phyloP scores from a whole-genome alignment of 2,888 invertebrate genomes.

The Pandemis cinnamomeana region DNA sequence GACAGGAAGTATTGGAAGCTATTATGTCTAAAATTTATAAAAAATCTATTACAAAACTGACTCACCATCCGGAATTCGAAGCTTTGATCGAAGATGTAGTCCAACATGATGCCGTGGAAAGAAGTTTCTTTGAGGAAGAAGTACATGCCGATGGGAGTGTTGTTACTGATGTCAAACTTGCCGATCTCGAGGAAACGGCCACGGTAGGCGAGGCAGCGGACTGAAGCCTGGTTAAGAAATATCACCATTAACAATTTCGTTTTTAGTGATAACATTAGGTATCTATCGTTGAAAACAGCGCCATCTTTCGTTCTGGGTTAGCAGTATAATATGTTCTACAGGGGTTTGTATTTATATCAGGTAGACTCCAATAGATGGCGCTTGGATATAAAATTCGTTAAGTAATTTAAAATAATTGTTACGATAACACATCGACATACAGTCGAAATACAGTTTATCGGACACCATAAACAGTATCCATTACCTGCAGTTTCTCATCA shows the following conservation, averaged over 20 bases:
- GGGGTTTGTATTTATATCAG: too few species aligned
- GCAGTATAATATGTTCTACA: too few species aligned
- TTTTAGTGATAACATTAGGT: too few species aligned
- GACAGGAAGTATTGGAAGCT: too few species aligned
- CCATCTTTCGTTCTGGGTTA: too few species aligned
- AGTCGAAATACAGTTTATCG: too few species aligned
- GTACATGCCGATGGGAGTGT: conserved; percentile 88
- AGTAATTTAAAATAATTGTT: too few species aligned
- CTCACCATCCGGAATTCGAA: conserved; percentile 71
- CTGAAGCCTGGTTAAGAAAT: conserved; percentile 68
- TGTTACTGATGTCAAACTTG: conserved; percentile 89
- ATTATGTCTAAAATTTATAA: background rate
- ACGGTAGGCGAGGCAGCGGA: conserved; percentile 80
- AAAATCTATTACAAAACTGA: background rate
- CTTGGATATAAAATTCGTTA: too few species aligned
- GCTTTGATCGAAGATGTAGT: conserved; percentile 76
- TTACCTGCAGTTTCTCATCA: conserved; percentile 93
- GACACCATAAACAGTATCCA: too few species aligned
- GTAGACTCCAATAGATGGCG: too few species aligned
- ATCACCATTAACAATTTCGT: background rate
- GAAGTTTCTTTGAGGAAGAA: conserved; percentile 86
- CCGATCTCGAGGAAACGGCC: conserved; percentile 92
- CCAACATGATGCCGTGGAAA: conserved; percentile 83
- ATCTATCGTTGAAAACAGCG: too few species aligned
- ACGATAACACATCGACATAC: too few species aligned